These are phyloP conservation scores for Gila robusta DNA, from an alignment of 2,797 vertebrate species.

Conservation along the genomic window DNA sequence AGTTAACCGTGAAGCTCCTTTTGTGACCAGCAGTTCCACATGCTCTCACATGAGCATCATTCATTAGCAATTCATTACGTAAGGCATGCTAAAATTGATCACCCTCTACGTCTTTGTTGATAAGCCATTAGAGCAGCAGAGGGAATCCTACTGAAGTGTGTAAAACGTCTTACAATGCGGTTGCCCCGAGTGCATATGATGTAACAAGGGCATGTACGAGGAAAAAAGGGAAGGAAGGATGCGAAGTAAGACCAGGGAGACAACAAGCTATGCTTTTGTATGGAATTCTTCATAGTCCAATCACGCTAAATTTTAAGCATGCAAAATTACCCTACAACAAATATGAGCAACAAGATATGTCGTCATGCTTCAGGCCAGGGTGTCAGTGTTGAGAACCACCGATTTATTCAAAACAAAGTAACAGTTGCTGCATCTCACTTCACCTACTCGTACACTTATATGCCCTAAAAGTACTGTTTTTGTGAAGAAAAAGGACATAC, in stretches of 20 bases:
- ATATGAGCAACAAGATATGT: neutral
- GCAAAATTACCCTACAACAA: neutral
- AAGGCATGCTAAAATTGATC: constrained; percentile 43
- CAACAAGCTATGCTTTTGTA: neutral
- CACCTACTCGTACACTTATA: neutral
- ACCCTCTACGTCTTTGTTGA: constrained; percentile 34
- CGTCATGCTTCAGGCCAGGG: neutral
- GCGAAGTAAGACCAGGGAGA: neutral
- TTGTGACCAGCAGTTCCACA: constrained; percentile 25
- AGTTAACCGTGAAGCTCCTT: constrained; percentile 31
- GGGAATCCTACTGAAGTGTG: constrained; percentile 43
- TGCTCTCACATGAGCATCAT: constrained; percentile 38
- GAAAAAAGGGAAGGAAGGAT: neutral
- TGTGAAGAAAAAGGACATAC: neutral
- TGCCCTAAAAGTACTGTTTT: neutral
- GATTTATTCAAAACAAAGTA: neutral
- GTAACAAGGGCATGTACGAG: constrained; percentile 24
- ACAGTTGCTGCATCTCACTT: neutral
- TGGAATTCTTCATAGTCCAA: neutral
- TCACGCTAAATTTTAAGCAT: constrained; percentile 2
- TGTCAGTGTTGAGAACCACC: no score
- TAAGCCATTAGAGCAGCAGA: constrained; percentile 27
- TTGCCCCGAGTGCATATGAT: constrained; percentile 36
- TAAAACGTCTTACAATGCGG: constrained; percentile 23
- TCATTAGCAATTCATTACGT: constrained; percentile 46